These are phyloP conservation scores for Latheticus oryzae DNA, from an alignment of 2,888 invertebrate species.

Conservation along the genomic window DNA sequence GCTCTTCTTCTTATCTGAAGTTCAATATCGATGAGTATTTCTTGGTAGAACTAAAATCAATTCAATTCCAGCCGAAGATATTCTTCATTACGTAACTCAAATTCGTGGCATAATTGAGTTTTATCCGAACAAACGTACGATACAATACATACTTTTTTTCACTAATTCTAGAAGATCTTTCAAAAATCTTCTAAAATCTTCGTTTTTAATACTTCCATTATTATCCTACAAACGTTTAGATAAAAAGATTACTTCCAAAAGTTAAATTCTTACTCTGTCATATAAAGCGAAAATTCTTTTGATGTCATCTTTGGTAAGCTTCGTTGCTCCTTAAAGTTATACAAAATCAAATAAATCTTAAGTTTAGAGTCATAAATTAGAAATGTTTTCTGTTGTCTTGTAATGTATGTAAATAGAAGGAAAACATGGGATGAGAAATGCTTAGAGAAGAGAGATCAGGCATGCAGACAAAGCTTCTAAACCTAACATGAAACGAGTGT, in stretches of 20 bases:
- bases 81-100: too few species aligned
- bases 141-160: conserved; percentile 78
- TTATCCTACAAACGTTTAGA: conserved; percentile 84
- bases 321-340: conserved; percentile 81
- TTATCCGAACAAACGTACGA: too few species aligned
- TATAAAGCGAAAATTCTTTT: conserved; percentile 92
- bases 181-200: conserved; percentile 90
- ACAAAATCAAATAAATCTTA: conserved; percentile 36
- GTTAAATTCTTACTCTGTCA: conserved; percentile 79
- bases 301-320: conserved; percentile 91
- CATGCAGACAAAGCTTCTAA: conserved; percentile 27
- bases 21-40: too few species aligned
- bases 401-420: conserved; percentile 20
- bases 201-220: conserved; percentile 94
- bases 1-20: too few species aligned
- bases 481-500: conserved; percentile 25
- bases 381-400: conserved; percentile 20
- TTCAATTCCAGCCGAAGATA: too few species aligned
- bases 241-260: too few species aligned
- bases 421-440: conserved; percentile 9
- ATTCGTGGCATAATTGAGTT: too few species aligned
- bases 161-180: conserved; percentile 93
- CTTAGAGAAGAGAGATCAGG: conserved; percentile 13
- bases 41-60: too few species aligned
- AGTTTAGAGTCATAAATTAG: not conserved